Evolutionary conservation across 30 jellyfish, hydroid and myxozoan species (phyloP).

Genomic region (Aurelia aurita): DNA sequence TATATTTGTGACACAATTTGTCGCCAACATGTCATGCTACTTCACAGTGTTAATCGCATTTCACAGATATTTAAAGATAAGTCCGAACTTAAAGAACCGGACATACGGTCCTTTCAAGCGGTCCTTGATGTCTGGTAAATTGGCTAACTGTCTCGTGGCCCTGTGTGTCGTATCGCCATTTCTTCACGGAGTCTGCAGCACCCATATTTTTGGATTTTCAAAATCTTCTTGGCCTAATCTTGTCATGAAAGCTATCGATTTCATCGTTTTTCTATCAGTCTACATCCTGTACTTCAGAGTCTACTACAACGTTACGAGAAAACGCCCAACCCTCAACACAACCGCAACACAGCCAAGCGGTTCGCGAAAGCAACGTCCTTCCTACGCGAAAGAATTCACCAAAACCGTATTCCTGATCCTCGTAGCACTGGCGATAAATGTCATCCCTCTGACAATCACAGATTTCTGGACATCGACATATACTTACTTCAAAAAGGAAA

Average conservation of each 20-base stretch:
- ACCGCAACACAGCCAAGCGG: background rate
- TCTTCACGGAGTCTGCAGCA: conserved; percentile 5
- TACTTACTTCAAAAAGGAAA: background rate
- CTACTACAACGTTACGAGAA: background rate
- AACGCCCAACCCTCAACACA: background rate
- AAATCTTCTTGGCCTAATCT: background rate
- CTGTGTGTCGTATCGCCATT: conserved; percentile 1
- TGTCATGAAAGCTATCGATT: background rate
- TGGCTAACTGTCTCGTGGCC: conserved; percentile 12
- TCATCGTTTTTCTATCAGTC: background rate
- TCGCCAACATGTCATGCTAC: background rate
- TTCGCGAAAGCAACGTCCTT: background rate
- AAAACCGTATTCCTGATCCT: conserved; percentile 13
- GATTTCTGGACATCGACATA: conserved; percentile 3
- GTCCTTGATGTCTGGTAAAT: conserved; percentile 1
- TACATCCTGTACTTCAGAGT: conserved; percentile 8
- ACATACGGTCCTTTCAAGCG: background rate
- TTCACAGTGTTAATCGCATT: conserved; percentile 2
- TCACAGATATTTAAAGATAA: conserved; percentile 5
- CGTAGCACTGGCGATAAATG: background rate
- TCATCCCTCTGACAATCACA: background rate
- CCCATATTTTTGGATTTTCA: background rate
- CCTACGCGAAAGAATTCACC: conserved; percentile 10
- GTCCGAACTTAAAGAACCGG: conserved; percentile 9
- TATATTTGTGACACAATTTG: background rate